A percentile compares a stretch with the other conserved stretches of the same genome.
phyloP scores from a whole-genome alignment of 2,888 invertebrate genomes.

The Trilocha varians region DNA sequence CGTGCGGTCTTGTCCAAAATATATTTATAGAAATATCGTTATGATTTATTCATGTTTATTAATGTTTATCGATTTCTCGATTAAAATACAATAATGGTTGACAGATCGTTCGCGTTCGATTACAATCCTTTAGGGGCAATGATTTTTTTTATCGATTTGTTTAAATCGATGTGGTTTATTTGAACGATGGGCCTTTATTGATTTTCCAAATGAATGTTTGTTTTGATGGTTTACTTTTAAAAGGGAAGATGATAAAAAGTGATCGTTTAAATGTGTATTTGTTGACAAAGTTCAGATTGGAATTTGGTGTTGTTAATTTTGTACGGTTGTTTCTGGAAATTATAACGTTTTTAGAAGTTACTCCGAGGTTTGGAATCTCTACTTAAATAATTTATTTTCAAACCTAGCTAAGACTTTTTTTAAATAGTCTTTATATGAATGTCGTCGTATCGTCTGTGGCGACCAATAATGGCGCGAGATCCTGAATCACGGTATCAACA shows the following conservation, averaged over 20 bases:
- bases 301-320: too few relatives aligned
- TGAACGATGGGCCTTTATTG: constrained; percentile 62
- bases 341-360: too few relatives aligned
- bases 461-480: too few relatives aligned
- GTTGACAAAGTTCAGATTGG: neutral
- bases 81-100: constrained; percentile 58
- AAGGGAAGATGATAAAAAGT: constrained; percentile 3
- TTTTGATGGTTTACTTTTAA: constrained; percentile 44
- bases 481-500: too few relatives aligned
- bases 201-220: constrained; percentile 60
- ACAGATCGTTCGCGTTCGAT: constrained; percentile 60
- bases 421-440: too few relatives aligned
- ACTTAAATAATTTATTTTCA: too few relatives aligned
- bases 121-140: constrained; percentile 26
- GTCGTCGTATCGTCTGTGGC: too few relatives aligned
- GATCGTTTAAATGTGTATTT: constrained; percentile 1
- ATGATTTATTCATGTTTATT: constrained; percentile 42
- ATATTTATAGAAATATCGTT: constrained; percentile 17
- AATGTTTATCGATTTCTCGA: constrained; percentile 27
- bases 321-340: too few relatives aligned
- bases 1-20: constrained; percentile 13
- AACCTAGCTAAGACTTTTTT: too few relatives aligned
- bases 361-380: too few relatives aligned
- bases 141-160: constrained; percentile 45
- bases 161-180: constrained; percentile 51